Percentiles rank a stretch among this genome's conserved stretches.
Conservation (phyloP, 53 echinoderm and acorn worm genomes). For the Stichopus horrens region DNA sequence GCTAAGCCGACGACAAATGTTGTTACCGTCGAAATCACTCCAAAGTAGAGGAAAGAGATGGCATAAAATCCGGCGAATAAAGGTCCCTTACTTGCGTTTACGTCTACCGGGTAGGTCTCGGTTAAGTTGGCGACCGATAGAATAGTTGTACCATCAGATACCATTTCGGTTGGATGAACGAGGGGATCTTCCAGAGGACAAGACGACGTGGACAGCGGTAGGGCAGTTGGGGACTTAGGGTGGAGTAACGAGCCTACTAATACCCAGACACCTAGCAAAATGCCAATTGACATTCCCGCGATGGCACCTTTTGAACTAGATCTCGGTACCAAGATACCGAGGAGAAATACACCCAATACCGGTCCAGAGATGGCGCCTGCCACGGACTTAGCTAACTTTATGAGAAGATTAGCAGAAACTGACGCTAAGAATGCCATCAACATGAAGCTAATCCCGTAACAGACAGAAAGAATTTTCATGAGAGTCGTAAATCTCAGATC, state of each 20-base stretch:
- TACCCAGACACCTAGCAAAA: not conserved
- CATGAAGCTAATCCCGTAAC: slow-evolving; percentile 1
- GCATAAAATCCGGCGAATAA: not conserved
- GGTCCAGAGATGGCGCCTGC: slow-evolving; percentile 12
- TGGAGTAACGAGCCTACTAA: not conserved
- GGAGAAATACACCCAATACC: slow-evolving; percentile 2
- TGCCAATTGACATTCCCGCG: not conserved
- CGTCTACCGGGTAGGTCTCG: not conserved
- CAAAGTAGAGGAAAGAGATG: slow-evolving; percentile 13
- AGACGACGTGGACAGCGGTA: slow-evolving; percentile 14
- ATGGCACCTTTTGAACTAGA: slow-evolving; percentile 11
- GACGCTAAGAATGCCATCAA: slow-evolving; percentile 9
- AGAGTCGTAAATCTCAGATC: not conserved
- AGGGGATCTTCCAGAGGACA: not conserved
- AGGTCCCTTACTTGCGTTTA: not conserved
- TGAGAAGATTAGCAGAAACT: not conserved
- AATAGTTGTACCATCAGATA: too few relatives aligned
- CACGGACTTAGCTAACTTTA: not conserved
- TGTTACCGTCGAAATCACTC: not conserved
- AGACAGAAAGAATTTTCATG: slow-evolving; percentile 1
- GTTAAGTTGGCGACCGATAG: too few relatives aligned
- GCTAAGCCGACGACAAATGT: slow-evolving; percentile 8
- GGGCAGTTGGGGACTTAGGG: not conserved
- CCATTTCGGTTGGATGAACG: not conserved
- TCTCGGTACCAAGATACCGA: slow-evolving; percentile 21